phyloP scores from a whole-genome alignment of 2,888 invertebrate genomes.

The Campaea margaritaria region DNA sequence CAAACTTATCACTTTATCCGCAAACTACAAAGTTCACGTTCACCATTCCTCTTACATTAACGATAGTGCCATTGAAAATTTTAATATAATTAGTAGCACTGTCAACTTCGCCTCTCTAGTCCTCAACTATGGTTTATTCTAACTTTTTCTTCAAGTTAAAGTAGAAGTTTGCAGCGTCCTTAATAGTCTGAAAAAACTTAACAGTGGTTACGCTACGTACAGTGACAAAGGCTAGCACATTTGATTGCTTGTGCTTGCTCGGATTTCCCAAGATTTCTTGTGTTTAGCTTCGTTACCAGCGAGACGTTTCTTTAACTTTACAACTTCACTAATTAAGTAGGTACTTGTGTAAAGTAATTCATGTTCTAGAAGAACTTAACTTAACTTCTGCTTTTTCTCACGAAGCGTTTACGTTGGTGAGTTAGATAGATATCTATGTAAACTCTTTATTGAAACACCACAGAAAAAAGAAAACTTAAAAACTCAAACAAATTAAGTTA shows the following conservation, averaged over 20 bases:
- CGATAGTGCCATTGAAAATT: conserved; percentile 34
- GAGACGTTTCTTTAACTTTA: background rate
- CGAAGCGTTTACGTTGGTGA: too few relatives aligned
- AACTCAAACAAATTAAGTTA: too few relatives aligned
- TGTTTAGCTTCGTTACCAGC: background rate
- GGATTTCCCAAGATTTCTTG: background rate
- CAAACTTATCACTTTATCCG: too few relatives aligned
- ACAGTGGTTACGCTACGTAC: conserved; percentile 9
- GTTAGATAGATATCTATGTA: too few relatives aligned
- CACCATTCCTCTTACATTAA: conserved; percentile 23
- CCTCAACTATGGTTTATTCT: conserved; percentile 43
- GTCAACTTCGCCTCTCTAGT: conserved; percentile 35
- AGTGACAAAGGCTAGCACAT: conserved; percentile 22
- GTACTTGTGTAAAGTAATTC: too few relatives aligned
- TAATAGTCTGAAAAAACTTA: conserved; percentile 1
- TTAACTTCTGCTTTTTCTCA: too few relatives aligned
- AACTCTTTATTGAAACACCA: too few relatives aligned
- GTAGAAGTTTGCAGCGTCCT: conserved; percentile 30
- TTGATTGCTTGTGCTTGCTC: conserved; percentile 7
- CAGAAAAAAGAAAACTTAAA: too few relatives aligned
- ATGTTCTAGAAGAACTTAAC: too few relatives aligned
- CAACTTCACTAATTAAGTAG: background rate
- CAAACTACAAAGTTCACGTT: conserved; percentile 2
- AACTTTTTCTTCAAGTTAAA: conserved; percentile 44
- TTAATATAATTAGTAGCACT: conserved; percentile 48